Conservation (phyloP, 2,113 vertebrate species). For the Pseudonaja textilis region DNA sequence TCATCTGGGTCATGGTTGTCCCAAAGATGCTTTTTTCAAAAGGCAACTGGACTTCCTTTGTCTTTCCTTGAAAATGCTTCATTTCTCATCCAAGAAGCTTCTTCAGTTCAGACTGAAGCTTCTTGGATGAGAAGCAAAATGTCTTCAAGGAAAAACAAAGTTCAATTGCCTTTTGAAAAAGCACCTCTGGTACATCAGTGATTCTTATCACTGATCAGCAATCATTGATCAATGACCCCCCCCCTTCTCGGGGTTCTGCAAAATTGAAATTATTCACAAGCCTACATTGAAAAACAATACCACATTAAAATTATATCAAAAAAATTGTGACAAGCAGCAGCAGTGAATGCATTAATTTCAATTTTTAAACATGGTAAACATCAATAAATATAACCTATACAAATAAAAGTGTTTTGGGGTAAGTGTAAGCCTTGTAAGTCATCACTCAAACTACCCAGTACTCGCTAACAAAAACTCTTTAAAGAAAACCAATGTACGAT, state of each 20-base stretch:
- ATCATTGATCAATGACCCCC: background rate
- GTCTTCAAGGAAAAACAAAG: background rate
- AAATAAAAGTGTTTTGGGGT: background rate
- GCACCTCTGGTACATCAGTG: background rate
- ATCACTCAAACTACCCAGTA: background rate
- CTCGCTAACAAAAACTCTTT: background rate
- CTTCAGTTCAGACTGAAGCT: background rate
- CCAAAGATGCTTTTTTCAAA: background rate
- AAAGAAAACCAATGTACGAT: background rate
- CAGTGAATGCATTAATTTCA: background rate
- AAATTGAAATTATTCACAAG: background rate
- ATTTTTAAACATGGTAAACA: background rate
- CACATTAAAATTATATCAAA: background rate
- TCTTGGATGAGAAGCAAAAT: background rate
- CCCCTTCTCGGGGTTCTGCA: background rate
- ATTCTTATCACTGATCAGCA: background rate
- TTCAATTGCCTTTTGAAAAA: background rate
- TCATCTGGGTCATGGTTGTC: background rate
- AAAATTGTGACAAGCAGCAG: background rate
- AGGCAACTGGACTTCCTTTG: background rate
- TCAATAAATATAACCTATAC: background rate
- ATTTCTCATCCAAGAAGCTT: background rate
- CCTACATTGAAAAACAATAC: background rate
- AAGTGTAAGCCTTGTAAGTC: no score
- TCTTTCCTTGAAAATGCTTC: background rate